These are phyloP conservation scores for Hydrozoanthus gracilis DNA, from an alignment of 92 coral and sea anemone species.

Conservation along the genomic window DNA sequence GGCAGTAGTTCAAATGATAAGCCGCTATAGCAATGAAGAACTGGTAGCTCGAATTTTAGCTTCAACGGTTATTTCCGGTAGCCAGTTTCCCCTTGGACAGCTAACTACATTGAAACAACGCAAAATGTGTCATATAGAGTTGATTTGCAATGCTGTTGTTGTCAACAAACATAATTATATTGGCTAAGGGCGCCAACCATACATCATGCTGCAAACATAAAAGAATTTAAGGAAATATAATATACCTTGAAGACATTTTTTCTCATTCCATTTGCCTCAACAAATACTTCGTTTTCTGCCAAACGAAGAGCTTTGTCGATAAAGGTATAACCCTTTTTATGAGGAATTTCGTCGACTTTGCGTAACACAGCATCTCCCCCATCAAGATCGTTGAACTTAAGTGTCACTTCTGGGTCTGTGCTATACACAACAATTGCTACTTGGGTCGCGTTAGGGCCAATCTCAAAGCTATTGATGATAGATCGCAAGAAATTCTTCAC, in stretches of 20 bases:
- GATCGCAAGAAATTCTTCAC: slow-evolving; percentile 23
- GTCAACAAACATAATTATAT: no score
- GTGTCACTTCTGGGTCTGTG: slow-evolving; percentile 7
- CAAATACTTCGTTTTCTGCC: slow-evolving; percentile 23
- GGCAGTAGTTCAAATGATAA: no score
- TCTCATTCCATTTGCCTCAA: slow-evolving; percentile 30
- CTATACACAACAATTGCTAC: slow-evolving; percentile 29
- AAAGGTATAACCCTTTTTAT: slow-evolving; percentile 26
- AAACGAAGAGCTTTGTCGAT: slow-evolving; percentile 39
- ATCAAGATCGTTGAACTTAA: slow-evolving; percentile 19
- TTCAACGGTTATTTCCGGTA: no score
- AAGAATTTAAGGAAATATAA: not conserved
- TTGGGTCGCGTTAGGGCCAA: slow-evolving; percentile 2
- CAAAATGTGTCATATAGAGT: no score
- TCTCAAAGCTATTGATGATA: slow-evolving; percentile 28
- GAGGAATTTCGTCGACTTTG: slow-evolving; percentile 20
- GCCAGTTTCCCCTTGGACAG: no score
- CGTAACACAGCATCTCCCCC: slow-evolving; percentile 14
- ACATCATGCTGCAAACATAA: not conserved
- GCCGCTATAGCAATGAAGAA: no score
- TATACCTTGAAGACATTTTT: slow-evolving; percentile 28
- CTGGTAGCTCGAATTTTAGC: no score
- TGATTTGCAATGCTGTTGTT: no score
- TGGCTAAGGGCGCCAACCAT: not conserved
- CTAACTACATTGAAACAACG: no score